Evolutionary conservation across 2,888 invertebrate species (phyloP).

Genomic region (Biston stratarius): DNA sequence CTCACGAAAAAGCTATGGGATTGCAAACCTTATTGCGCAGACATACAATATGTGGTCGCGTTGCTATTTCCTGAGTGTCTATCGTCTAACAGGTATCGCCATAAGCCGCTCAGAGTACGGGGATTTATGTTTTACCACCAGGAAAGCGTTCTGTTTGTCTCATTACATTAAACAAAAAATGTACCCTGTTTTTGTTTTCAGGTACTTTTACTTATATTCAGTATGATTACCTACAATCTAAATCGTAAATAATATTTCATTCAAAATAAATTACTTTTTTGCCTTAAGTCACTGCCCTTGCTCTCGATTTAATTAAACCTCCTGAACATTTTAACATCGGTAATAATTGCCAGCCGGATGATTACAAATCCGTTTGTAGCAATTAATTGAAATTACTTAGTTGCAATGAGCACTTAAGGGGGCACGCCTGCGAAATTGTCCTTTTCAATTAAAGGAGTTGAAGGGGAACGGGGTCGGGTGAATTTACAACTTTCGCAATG

Average conservation of each 20-base stretch:
- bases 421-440: conserved; percentile 40
- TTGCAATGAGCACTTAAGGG: conserved; percentile 47
- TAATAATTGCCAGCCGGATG: conserved; percentile 68
- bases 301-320: conserved; percentile 75
- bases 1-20: too few relatives aligned
- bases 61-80: too few relatives aligned
- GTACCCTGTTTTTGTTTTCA: too few relatives aligned
- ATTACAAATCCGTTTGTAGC: conserved; percentile 66
- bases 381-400: conserved; percentile 63
- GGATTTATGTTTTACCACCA: too few relatives aligned
- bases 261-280: conserved; percentile 62
- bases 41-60: too few relatives aligned
- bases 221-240: too few relatives aligned
- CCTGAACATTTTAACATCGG: conserved; percentile 73
- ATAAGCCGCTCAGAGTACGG: too few relatives aligned
- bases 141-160: too few relatives aligned
- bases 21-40: too few relatives aligned
- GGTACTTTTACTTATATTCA: too few relatives aligned
- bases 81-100: too few relatives aligned
- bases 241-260: not conserved
- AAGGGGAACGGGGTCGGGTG: conserved; percentile 18
- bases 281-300: conserved; percentile 58
- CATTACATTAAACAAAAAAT: too few relatives aligned
- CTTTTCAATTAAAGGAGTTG: conserved; percentile 41
- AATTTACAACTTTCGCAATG: conserved; percentile 20